Evolutionary conservation across 2,113 vertebrate genomes (phyloP).

Genomic region (Panurus biarmicus): DNA sequence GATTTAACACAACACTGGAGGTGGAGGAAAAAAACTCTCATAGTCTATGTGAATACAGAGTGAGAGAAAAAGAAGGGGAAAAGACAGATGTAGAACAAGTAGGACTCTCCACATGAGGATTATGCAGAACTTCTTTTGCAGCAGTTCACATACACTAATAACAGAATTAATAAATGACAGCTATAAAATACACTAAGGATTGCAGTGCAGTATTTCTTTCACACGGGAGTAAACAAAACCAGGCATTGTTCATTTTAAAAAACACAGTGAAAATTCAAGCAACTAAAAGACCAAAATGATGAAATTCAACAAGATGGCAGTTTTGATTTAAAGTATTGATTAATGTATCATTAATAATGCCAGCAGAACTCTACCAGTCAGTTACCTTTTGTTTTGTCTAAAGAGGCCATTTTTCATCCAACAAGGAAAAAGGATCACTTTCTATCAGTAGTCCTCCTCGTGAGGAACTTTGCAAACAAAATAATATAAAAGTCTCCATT

Average conservation of each 20-base stretch:
- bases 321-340: not conserved
- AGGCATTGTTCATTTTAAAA: not conserved
- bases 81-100: not conserved
- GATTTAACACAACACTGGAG: not conserved
- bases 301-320: not conserved
- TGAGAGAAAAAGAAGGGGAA: not conserved
- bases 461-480: not conserved
- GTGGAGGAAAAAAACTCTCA: not conserved
- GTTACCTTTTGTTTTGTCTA: not conserved
- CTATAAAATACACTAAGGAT: not conserved
- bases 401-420: not conserved
- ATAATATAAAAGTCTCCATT: not conserved
- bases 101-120: not conserved
- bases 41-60: not conserved
- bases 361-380: not conserved
- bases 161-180: not conserved
- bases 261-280: not conserved
- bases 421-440: not conserved
- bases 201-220: not conserved
- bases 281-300: fast-evolving
- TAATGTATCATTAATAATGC: not conserved
- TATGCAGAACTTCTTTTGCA: not conserved
- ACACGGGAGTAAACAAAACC: not conserved
- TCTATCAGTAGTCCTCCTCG: not conserved
- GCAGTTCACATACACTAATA: not conserved